Evolutionary conservation across 1,140 invertebrate species (phyloP).

Genomic region (Wiebesia pumilae): DNA sequence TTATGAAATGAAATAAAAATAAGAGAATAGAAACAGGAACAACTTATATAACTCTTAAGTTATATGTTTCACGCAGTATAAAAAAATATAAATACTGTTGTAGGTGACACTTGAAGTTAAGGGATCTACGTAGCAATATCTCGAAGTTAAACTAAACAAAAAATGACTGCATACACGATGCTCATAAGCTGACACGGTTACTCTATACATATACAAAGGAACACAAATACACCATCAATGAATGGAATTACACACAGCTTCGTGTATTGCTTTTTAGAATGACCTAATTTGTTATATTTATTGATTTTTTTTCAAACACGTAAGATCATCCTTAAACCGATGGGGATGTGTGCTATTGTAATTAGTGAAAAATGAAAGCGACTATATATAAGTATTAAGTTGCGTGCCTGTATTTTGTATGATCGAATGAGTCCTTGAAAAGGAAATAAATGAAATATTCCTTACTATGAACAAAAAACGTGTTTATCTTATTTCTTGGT

Average conservation of each 20-base stretch:
- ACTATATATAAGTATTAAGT: constrained; percentile 65
- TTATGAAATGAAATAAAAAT: constrained; percentile 26
- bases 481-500: constrained; percentile 76
- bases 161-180: constrained; percentile 52
- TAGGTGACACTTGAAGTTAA: constrained; percentile 25
- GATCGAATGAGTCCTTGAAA: constrained; percentile 70
- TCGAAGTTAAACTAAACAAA: constrained; percentile 32
- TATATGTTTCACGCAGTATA: constrained; percentile 39
- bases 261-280: constrained; percentile 47
- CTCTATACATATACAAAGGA: neutral
- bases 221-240: constrained; percentile 8
- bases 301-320: constrained; percentile 38
- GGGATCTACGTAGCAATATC: constrained; percentile 39
- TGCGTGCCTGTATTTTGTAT: constrained; percentile 75
- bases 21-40: constrained; percentile 43
- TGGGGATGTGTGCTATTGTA: constrained; percentile 59
- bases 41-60: constrained; percentile 38
- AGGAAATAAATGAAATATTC: constrained; percentile 74
- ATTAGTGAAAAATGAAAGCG: constrained; percentile 54
- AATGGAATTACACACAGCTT: constrained; percentile 19
- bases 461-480: constrained; percentile 69
- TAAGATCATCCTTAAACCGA: neutral
- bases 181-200: neutral
- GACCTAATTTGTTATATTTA: constrained; percentile 36
- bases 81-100: constrained; percentile 9